Percentiles rank a stretch among this genome's conserved stretches.
These are phyloP conservation scores for Sitodiplosis mosellana DNA, from an alignment of 1,140 invertebrate species.

Conservation along the genomic window DNA sequence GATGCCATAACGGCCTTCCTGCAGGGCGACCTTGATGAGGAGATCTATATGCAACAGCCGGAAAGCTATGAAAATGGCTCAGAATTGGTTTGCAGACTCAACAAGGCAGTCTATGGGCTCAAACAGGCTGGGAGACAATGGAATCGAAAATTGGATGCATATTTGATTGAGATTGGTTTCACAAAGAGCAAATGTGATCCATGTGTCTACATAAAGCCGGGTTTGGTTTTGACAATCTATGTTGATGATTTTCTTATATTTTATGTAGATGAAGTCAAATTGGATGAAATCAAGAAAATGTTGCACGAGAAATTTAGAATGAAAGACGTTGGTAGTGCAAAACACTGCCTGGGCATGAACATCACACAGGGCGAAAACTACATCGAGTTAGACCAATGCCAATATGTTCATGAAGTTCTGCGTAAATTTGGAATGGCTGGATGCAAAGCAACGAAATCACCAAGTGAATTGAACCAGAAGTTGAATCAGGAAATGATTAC, in stretches of 20 bases:
- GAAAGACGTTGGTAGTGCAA: conserved; percentile 8
- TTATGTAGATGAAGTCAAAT: no score
- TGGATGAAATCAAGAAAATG: conserved; percentile 6
- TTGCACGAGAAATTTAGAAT: conserved; percentile 11
- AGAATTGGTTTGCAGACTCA: conserved; percentile 1
- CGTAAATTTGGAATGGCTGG: conserved; percentile 10
- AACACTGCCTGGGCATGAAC: conserved; percentile 17
- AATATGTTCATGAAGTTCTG: conserved; percentile 19
- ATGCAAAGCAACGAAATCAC: conserved; percentile 12
- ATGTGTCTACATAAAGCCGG: conserved; percentile 11
- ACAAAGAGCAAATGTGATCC: conserved; percentile 6
- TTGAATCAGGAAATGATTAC: conserved; percentile 5
- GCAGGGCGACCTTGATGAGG: no score
- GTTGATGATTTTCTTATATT: conserved; percentile 17
- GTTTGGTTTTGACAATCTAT: conserved; percentile 10
- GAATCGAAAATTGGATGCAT: no score
- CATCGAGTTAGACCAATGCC: conserved; percentile 16
- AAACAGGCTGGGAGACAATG: no score
- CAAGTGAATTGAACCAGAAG: conserved; percentile 8
- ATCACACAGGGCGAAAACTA: conserved; percentile 11
- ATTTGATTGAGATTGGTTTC: conserved; percentile 6
- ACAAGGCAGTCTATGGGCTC: no score
- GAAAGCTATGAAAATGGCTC: conserved; percentile 5
- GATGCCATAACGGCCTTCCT: no score
- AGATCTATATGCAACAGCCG: conserved; percentile 13